A percentile compares a stretch with the other conserved stretches of the same genome.
phyloP scores from a whole-genome alignment of 1,140 invertebrate species.

The Platorchestia sp. region DNA sequence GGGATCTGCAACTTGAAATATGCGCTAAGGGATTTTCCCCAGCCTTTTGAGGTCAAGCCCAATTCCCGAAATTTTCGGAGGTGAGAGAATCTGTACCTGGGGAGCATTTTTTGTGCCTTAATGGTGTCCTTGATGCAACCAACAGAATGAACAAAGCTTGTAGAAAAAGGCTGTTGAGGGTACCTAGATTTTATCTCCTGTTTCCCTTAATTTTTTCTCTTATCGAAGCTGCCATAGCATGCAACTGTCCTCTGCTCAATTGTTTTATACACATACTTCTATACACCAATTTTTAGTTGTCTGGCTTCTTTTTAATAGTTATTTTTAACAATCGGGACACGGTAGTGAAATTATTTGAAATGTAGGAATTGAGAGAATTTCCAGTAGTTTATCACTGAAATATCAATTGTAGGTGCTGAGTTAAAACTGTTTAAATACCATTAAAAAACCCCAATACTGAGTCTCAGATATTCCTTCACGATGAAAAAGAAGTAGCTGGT shows the following conservation, averaged over 20 bases:
- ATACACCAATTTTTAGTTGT: too few species aligned
- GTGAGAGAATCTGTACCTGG: not conserved
- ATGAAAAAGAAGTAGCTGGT: too few species aligned
- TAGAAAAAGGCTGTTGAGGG: not conserved
- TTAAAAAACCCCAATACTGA: too few species aligned
- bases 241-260: not conserved
- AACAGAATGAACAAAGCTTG: not conserved
- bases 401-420: too few species aligned
- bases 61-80: not conserved
- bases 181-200: not conserved
- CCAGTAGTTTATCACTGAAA: too few species aligned
- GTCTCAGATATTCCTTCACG: too few species aligned
- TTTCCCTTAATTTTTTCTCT: not conserved
- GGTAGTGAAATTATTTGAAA: too few species aligned
- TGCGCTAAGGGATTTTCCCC: not conserved
- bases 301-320: too few species aligned
- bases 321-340: too few species aligned
- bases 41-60: not conserved
- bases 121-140: not conserved
- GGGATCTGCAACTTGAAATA: not conserved
- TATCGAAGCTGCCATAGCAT: not conserved
- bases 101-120: not conserved
- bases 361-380: too few species aligned
- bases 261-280: too few species aligned
- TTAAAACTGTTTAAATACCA: too few species aligned